Percentiles rank a stretch among this genome's conserved stretches.
phyloP scores from a whole-genome alignment of 2,888 invertebrate species.

The Steinernema carpocapsae region DNA sequence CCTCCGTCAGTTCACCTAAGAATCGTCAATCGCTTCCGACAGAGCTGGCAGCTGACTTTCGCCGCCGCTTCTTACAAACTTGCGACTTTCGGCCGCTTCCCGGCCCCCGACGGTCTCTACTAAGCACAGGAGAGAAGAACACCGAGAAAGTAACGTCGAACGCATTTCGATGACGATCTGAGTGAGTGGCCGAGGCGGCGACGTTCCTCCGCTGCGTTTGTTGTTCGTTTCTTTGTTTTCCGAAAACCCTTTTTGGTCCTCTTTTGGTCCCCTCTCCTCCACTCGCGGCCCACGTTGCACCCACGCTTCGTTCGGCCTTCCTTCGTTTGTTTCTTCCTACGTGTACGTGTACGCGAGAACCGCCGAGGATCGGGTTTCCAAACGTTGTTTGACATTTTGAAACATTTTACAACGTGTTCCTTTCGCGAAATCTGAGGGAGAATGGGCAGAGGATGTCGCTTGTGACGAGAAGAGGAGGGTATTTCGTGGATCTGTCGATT shows the following conservation, averaged over 20 bases:
- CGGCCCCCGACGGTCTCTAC: too few relatives aligned
- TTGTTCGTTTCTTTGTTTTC: not conserved
- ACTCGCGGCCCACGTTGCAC: not conserved
- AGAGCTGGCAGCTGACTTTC: slow-evolving; percentile 24
- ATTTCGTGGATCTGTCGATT: too few relatives aligned
- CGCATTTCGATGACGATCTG: not conserved
- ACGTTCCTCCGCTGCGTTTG: not conserved
- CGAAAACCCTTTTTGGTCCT: too few relatives aligned
- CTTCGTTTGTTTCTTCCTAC: slow-evolving; percentile 16
- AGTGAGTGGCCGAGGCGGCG: too few relatives aligned
- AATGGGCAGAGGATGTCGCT: not conserved
- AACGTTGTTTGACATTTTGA: not conserved
- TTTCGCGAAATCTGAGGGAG: not conserved
- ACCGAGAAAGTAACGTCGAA: not conserved
- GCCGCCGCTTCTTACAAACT: slow-evolving; percentile 12
- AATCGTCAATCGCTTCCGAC: slow-evolving; percentile 11
- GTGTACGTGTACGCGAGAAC: not conserved
- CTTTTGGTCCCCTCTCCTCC: too few relatives aligned
- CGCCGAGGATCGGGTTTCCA: slow-evolving; percentile 19
- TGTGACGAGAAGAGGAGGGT: too few relatives aligned
- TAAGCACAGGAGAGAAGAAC: too few relatives aligned
- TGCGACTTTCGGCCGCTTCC: not conserved
- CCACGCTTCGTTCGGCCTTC: not conserved
- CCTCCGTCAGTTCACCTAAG: slow-evolving; percentile 14
- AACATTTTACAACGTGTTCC: slow-evolving; percentile 13